A percentile compares a stretch with the other conserved stretches of the same genome.
Evolutionary conservation across 1,140 invertebrate species (phyloP).

Genomic region (Hyles euphorbiae): DNA sequence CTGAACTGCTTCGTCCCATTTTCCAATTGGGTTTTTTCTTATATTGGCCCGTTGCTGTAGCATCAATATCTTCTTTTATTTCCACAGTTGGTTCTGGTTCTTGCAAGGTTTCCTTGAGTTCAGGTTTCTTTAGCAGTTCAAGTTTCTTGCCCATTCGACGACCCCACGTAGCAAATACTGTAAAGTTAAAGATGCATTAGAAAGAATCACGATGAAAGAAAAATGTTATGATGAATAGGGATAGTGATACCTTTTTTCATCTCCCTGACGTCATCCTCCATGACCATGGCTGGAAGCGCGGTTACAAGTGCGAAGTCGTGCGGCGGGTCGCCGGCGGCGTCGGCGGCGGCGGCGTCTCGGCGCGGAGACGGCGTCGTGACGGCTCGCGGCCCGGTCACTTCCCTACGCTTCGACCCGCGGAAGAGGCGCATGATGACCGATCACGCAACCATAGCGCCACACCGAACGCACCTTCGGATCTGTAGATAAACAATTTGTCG

Average conservation of each 20-base stretch:
- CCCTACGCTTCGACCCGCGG: slow-evolving; percentile 70
- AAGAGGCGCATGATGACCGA: slow-evolving; percentile 72
- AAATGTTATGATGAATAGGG: not conserved
- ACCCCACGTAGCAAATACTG: slow-evolving; percentile 87
- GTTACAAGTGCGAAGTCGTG: slow-evolving; percentile 77
- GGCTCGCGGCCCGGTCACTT: slow-evolving; percentile 65
- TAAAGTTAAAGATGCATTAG: slow-evolving; percentile 30
- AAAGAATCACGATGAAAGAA: slow-evolving; percentile 1
- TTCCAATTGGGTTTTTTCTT: slow-evolving; percentile 73
- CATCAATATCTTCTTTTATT: slow-evolving; percentile 44
- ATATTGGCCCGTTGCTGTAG: slow-evolving; percentile 52
- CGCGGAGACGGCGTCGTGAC: slow-evolving; percentile 58
- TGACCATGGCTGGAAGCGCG: slow-evolving; percentile 77
- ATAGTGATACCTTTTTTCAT: slow-evolving; percentile 68
- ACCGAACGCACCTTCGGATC: slow-evolving; percentile 43
- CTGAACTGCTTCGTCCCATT: slow-evolving; percentile 70
- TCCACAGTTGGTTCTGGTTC: slow-evolving; percentile 40
- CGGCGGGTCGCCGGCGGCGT: slow-evolving; percentile 21
- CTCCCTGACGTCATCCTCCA: slow-evolving; percentile 76
- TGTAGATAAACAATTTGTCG: slow-evolving; percentile 14
- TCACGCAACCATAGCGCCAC: slow-evolving; percentile 63
- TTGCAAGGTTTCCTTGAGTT: slow-evolving; percentile 76
- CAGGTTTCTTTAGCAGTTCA: slow-evolving; percentile 82
- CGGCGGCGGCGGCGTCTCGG: slow-evolving; percentile 51
- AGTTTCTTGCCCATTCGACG: slow-evolving; percentile 86